Base-by-base conservation (phyloP, 1,140 invertebrate genomes). In the Achroia grisella region DNA sequence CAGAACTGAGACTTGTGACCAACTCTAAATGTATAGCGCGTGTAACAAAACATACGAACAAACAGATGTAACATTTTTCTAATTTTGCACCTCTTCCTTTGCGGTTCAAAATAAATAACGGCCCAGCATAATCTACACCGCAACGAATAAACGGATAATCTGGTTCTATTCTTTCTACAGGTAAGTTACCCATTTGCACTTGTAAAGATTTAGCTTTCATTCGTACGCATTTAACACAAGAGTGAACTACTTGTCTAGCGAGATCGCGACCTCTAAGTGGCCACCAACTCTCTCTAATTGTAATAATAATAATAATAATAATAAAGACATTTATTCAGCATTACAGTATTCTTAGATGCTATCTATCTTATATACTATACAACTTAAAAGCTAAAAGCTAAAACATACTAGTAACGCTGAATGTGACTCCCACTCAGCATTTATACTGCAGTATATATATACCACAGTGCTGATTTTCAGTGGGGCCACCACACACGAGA, bases 241-340 rank as follows among this genome's bases (percentile, higher is more conserved):
- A 0, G 17, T 45, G 48, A 12, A 52, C 48, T 0, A 14, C 13
- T 14, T 41, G 8, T 6, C 28, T 39, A 9, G 54, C 49, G 10
- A 57, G 10, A 37, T 45, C 36, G 8, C 39, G 8, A 2, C 29
- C 46, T 10, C 43, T 36, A 4, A 56, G 8, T 0, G 30, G 23
- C 44, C 52, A 47, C 35, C 39, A 50, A n/a, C 3, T 10, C 1
- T 49, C 42, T 17, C 44, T n/a, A n/a, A n/a, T n/a, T n/a, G n/a
- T n/a, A n/a, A n/a, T n/a, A n/a, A n/a, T n/a, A n/a, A n/a, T 35
- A 9, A 54, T n/a, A n/a, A n/a, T n/a, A n/a, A n/a, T n/a, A n/a
- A n/a, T n/a, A n/a, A n/a, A n/a, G n/a, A n/a, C n/a, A n/a, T n/a
- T n/a, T n/a, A n/a, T n/a, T n/a, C n/a, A n/a, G n/a, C n/a, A n/a